Base-by-base conservation (phyloP, 2,797 vertebrate species). In the Rhynchotus rufescens region DNA sequence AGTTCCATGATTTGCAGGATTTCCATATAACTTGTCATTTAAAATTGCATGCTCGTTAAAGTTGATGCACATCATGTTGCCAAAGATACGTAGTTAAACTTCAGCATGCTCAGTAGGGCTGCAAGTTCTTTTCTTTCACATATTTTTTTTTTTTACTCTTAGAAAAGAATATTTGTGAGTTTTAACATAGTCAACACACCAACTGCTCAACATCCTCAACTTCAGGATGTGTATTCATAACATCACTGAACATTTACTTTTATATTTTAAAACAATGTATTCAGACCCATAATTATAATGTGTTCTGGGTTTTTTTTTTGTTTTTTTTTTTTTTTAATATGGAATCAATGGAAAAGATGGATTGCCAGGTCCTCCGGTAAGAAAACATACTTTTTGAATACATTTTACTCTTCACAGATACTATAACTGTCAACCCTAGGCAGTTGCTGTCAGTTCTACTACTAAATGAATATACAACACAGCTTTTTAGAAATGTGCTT, bases 271-370 rank as follows among this genome's bases (percentile, higher is more conserved):
- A 78, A 36, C 13, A 79, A 59, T 15, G 11, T 7, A 6, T 77
- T 25, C 8, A 2, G 89, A 36, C 21, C 30, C 17, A 12, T 6
- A 61, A 44, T 96, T 96, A 97, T 96, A 95, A 96, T 92, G 94
- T 49, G 22, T n/a, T 19, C 17, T 96, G 42, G 36, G 76, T 96
- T 96, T 65, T 40, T 42, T 51, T 88, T 42, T 65, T 40, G 42
- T 51, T 88, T 42, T 83, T 78, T 84, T 97, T 94, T 56, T 88
- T 42, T 84, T 79, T 84, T 97, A 94, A 93, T 97, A 99, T 99
- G 99, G 99, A 88, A 97, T 98, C 96, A 98, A 98, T 91, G 99
- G 99, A 96, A 99, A 98, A 97, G 99, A 99, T 97, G 99, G 99
- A 96, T 98, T 98, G 96, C 98, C 99, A 59, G 99, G 99, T 97